Evolutionary conservation across 2,113 vertebrate species (phyloP).

Genomic region (Carettochelys insculpta): DNA sequence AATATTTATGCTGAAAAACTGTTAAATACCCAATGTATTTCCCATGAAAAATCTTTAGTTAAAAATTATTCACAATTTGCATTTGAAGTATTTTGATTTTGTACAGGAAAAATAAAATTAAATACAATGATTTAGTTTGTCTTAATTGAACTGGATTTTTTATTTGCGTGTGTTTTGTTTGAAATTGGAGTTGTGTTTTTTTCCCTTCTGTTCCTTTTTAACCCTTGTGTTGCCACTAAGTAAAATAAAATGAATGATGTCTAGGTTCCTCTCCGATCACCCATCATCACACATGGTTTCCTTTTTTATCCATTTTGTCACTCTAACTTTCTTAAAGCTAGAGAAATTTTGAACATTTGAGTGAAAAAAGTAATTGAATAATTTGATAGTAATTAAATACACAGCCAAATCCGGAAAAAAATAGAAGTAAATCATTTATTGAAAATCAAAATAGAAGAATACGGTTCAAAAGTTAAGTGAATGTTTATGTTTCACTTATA

Average conservation of each 20-base stretch:
- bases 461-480: not conserved
- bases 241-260: not conserved
- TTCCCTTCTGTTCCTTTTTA: not conserved
- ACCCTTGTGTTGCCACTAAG: not conserved
- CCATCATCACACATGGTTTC: not conserved
- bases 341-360: not conserved
- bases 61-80: not conserved
- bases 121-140: not conserved
- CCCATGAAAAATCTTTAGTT: not conserved
- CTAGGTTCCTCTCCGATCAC: not conserved
- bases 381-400: not conserved
- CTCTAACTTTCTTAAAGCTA: not conserved
- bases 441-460: not conserved
- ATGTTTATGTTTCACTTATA: not conserved
- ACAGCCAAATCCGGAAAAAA: not conserved
- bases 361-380: not conserved
- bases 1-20: too few species aligned
- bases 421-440: not conserved
- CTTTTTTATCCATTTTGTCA: not conserved
- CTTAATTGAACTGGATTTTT: not conserved
- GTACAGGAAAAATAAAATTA: not conserved
- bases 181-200: not conserved
- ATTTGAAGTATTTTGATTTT: not conserved
- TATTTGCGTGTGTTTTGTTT: not conserved
- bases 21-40: not conserved